Evolutionary conservation across 1,140 invertebrate species (phyloP).

Genomic region (Hyles vespertilio): DNA sequence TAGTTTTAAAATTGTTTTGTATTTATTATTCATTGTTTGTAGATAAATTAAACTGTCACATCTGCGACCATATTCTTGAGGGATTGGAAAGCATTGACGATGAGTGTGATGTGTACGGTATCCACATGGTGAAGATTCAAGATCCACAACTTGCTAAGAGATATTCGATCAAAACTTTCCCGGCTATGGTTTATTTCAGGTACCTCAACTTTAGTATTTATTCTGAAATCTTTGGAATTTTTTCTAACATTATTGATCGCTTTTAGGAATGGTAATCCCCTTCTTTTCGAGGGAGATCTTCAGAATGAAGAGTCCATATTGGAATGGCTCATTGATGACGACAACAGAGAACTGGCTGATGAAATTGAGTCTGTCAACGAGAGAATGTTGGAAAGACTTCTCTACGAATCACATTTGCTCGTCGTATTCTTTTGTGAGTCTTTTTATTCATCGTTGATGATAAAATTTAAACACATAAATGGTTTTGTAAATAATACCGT

Average conservation of each 20-base stretch:
- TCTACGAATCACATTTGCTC: constrained; percentile 91
- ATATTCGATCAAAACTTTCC: constrained; percentile 96
- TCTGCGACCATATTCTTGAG: constrained; percentile 93
- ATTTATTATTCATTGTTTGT: constrained; percentile 35
- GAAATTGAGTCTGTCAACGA: constrained; percentile 96
- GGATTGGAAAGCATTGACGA: constrained; percentile 94
- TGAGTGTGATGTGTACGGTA: constrained; percentile 94
- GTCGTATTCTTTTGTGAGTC: constrained; percentile 95
- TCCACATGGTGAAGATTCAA: constrained; percentile 96
- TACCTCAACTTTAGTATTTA: constrained; percentile 18
- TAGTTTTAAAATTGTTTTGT: background rate
- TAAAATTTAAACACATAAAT: no score
- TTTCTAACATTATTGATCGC: background rate
- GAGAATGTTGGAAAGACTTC: constrained; percentile 90
- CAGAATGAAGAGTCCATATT: constrained; percentile 93
- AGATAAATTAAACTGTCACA: constrained; percentile 95
- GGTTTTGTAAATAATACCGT: no score
- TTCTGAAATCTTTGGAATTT: background rate
- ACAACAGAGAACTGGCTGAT: constrained; percentile 94
- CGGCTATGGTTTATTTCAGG: constrained; percentile 93
- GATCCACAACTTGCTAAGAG: constrained; percentile 93
- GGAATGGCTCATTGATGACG: constrained; percentile 96
- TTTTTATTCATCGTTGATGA: background rate
- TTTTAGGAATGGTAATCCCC: constrained; percentile 91
- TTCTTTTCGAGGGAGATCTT: constrained; percentile 94